Base-by-base conservation (phyloP, 2,113 vertebrate genomes). In the Xerus inauris region DNA sequence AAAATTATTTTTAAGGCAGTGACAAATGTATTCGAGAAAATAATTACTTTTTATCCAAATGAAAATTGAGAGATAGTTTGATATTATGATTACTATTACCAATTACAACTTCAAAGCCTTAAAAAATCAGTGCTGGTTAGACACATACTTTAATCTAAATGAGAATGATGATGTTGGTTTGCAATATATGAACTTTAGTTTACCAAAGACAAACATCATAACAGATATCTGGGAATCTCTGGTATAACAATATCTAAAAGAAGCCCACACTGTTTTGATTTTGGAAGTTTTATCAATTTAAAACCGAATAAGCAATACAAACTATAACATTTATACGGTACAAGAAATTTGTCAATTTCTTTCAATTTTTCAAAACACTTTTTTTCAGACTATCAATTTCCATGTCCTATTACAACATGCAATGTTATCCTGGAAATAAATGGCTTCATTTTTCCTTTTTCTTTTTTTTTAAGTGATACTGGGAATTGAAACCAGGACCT, bases 291-390 rank as follows among this genome's bases (percentile, higher is more conserved):
- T 95, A 75, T 57, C 90, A 79, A 82, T 76, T 96, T 95, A 96
- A 97, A 97, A 97, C 42, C n/a, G 57, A 80, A 87, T 76, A n/a
- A 96, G 28, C n/a, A 82, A 94, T 93, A 96, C 51, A 22, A 92
- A 88, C 16, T 91, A 12, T 82, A 95, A 81, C 54, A 94, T 76
- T 57, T 79, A 89, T 57, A 83, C 1, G 17, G 10, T 65, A 77
- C 8, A 85, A 87, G 75, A 93, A n/a, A 92, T 77, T 64, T 28
- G 8, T 83, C 80, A 79, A n/a, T n/a, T n/a, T n/a, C n/a, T n/a
- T n/a, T n/a, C 26, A 87, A 79, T 92, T 96, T 96, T 91, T 73
- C 75, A 94, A 76, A 89, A 87, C 17, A 77, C 32, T 65, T 92
- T 72, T 89, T 73, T 89, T 69, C 77, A 88, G 32, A 65, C 20